A percentile compares a stretch with the other conserved stretches of the same genome.
These are phyloP conservation scores for Cherax quadricarinatus DNA, from an alignment of 1,140 invertebrate genomes.

Conservation along the genomic window DNA sequence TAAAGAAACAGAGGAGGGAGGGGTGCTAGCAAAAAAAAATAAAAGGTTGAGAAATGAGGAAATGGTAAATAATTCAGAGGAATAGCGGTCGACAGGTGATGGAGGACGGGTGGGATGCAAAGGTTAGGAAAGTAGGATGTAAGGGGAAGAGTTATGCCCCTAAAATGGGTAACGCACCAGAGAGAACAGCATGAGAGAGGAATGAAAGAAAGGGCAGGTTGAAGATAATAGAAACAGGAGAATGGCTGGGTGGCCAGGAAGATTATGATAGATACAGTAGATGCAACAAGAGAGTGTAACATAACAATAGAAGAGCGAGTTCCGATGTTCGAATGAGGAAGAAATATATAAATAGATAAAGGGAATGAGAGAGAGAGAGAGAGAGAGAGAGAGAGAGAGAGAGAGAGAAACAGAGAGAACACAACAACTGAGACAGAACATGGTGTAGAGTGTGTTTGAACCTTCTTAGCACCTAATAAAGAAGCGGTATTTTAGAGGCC, in stretches of 20 bases:
- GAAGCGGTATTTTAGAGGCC: neutral
- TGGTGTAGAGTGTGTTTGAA: too few species aligned
- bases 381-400: constrained; percentile 4
- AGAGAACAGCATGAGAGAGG: neutral
- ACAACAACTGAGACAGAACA: neutral
- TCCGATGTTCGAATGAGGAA: neutral
- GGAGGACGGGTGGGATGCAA: neutral
- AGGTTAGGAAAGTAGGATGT: neutral
- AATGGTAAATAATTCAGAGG: neutral
- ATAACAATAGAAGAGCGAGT: neutral
- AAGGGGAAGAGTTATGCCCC: neutral
- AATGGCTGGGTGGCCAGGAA: too few species aligned
- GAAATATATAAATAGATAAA: neutral
- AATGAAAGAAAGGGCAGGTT: neutral
- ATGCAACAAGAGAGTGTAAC: neutral
- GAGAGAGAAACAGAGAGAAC: constrained; percentile 9
- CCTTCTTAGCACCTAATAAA: neutral
- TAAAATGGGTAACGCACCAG: neutral
- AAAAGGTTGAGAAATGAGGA: neutral
- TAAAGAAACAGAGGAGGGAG: neutral
- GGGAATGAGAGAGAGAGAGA: neutral
- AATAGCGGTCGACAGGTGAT: neutral
- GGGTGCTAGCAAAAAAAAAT: too few species aligned
- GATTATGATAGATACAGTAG: neutral
- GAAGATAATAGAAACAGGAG: neutral